phyloP scores from a whole-genome alignment of 2,888 invertebrate genomes.

The Phortica magna region DNA sequence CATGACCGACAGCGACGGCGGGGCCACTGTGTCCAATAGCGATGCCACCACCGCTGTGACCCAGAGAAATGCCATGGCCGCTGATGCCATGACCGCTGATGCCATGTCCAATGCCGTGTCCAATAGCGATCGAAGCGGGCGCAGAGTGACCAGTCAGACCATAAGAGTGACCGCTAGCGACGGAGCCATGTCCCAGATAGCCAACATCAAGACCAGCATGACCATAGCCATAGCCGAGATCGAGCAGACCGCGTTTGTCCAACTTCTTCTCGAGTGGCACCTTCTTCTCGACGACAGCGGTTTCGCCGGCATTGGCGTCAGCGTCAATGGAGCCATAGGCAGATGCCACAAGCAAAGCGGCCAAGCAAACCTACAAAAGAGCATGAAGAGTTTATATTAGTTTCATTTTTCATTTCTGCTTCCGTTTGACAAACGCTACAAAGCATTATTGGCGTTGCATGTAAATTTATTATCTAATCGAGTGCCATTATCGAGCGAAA shows the following conservation, averaged over 20 bases:
- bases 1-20: slow-evolving; percentile 54
- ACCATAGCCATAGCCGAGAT: slow-evolving; percentile 89
- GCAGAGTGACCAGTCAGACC: slow-evolving; percentile 56
- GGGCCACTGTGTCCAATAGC: slow-evolving; percentile 57
- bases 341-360: slow-evolving; percentile 87
- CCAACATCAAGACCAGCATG: slow-evolving; percentile 87
- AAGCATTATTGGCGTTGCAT: not conserved
- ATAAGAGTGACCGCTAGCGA: slow-evolving; percentile 73
- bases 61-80: slow-evolving; percentile 56
- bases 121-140: slow-evolving; percentile 56
- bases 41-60: slow-evolving; percentile 54
- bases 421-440: not conserved
- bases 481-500: slow-evolving; percentile 52
- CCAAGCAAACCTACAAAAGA: slow-evolving; percentile 82
- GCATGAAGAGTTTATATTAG: not conserved
- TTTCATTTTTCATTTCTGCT: not conserved
- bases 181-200: slow-evolving; percentile 83
- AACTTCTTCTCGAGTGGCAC: slow-evolving; percentile 86
- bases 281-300: slow-evolving; percentile 76
- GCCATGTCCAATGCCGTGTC: slow-evolving; percentile 51
- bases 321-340: slow-evolving; percentile 77
- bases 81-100: slow-evolving; percentile 73
- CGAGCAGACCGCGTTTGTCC: slow-evolving; percentile 89
- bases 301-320: slow-evolving; percentile 80
- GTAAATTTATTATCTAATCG: slow-evolving; percentile 56